Conservation (phyloP, 2,888 invertebrate genomes). For the Tupiocoris notatus region DNA sequence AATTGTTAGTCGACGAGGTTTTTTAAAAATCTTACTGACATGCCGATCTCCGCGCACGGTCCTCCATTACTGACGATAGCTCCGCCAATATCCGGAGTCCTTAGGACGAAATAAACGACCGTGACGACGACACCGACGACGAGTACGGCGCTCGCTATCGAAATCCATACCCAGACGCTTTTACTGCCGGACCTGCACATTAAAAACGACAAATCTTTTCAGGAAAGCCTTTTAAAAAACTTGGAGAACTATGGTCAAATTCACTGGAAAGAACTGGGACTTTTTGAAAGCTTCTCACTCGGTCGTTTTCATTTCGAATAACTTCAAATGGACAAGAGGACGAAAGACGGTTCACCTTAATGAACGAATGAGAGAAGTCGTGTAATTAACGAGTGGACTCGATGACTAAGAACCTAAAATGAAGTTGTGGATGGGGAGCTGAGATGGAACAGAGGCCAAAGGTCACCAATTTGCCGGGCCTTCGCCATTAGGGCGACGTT, state of each 20-base stretch:
- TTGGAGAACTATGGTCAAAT: neutral
- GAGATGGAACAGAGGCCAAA: neutral
- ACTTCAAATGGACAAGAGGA: neutral
- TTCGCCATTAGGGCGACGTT: neutral
- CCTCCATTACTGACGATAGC: constrained; percentile 55
- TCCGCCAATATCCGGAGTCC: constrained; percentile 47
- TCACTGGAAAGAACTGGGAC: neutral
- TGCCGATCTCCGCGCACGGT: constrained; percentile 55
- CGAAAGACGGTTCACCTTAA: neutral
- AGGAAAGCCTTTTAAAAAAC: neutral
- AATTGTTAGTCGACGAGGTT: no score
- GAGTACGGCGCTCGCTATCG: constrained; percentile 1
- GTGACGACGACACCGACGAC: constrained; percentile 8
- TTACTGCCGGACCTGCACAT: constrained; percentile 6
- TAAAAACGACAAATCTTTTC: neutral
- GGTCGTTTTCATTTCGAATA: neutral
- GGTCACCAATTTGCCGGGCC: neutral
- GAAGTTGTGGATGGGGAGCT: neutral
- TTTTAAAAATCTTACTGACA: no score
- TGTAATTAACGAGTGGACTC: neutral
- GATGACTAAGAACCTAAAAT: neutral
- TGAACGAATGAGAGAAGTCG: neutral
- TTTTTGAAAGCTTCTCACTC: neutral
- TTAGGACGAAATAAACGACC: constrained; percentile 3
- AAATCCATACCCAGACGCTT: constrained; percentile 4